Evolutionary conservation across 1,140 invertebrate genomes (phyloP), one percentile per base, ranked within the genome.

Genomic region (Laupala kohalensis): DNA sequence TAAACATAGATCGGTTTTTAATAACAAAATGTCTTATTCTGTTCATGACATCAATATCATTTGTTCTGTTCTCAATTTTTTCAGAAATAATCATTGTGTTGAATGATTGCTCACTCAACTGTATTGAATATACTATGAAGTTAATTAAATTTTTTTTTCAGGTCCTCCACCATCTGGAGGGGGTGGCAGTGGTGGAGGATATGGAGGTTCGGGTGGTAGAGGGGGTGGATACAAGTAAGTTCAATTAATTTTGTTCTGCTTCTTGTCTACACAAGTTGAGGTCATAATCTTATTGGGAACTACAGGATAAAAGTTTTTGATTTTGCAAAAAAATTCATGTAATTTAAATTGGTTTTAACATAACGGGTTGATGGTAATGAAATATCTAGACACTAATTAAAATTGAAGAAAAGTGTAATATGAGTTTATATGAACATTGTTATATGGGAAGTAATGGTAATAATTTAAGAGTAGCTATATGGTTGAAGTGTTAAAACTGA

Each of bases 181-280:
- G 23, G 30, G 64, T 67, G 65, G 65, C 30, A 29, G 71, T 12
- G 25, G 15, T 70, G 64, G 69, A 66, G 71, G 71, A 2, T 53
- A 64, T 69, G 72, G 72, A 24, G 28, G 69, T 24, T n/a, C 26
- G 23, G 72, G 72, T 27, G 72, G 72, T 26, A 24, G 70, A 12
- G 69, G 70, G 27, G 70, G 69, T 23, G 69, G 70, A 24, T 71
- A 71, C 26, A 62, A 62, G 70, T 71, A 27, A 71, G 70, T 71
- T 23, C 5, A 15, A 24, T 63, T 27, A n/a, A 63, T n/a, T n/a
- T 15, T 63, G 13, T 15, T 63, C n/a, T 63, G n/a, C 62, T 63
- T 15, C 13, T 13, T 63, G n/a, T 63, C n/a, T 13, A n/a, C n/a
- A n/a, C n/a, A n/a, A n/a, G n/a, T n/a, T n/a, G n/a, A n/a, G n/a